Evolutionary conservation across 2,888 invertebrate genomes (phyloP), one percentile per base, ranked within the genome.

Genomic region (Eumerus sabulonum): DNA sequence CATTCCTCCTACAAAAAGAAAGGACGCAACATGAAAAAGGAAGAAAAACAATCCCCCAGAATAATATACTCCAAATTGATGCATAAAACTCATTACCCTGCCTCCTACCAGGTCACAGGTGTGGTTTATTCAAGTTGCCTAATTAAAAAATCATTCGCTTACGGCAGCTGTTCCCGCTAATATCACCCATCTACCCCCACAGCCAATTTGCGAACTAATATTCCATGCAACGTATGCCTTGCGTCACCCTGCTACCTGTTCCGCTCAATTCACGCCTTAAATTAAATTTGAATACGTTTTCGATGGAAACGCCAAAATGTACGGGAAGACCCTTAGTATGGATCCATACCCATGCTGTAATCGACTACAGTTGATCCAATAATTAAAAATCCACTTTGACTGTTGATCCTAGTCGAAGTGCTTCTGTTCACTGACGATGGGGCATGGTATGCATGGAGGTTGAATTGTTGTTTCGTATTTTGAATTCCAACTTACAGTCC

Each of bases 71-170:
- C 62, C 77, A 73, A 77, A 77, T 62, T 68, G 67, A 57, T 68
- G 62, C 63, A 77, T 67, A 77, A 73, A 68, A 63, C 47, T 68
- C 16, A 19, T n/a, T 36, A 66, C 12, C 5, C 11, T n/a, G 57
- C 73, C 63, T 67, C 45, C 44, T 38, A 38, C 54, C 36, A 38
- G 51, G 74, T 73, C 79, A 56, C 79, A 79, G 79, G 79, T 79
- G 79, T 63, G 64, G 79, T 64, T 74, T 79, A 79, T 79, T 68
- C 53, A 74, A 74, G 74, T 74, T 79, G 68, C 68, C 79, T 79
- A 79, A 79, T 79, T 79, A 79, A 79, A 79, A 79, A 79, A 79
- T 79, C 74, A 74, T 79, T 79, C 64, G 45, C 74, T 60, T 36
- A 18, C 68, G 60, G 54, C 79, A 70, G 73, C 79, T 74, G 68